phyloP scores from a whole-genome alignment of 2,113 vertebrate genomes.

The Takifugu bimaculatus region DNA sequence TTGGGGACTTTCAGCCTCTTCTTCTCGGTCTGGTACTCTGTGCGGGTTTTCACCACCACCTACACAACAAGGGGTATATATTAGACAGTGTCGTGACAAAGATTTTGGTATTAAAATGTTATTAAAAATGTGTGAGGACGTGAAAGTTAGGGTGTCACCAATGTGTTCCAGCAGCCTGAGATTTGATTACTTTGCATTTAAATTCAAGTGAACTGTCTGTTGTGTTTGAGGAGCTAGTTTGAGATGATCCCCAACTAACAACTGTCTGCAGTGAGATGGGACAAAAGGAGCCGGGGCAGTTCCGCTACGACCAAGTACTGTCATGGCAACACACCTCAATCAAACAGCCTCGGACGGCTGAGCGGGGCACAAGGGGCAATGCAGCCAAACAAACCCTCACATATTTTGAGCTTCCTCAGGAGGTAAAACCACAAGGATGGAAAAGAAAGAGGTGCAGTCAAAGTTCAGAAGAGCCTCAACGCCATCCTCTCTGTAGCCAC shows the following conservation, averaged over 20 bases:
- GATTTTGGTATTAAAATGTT: no score
- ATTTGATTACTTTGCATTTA: no score
- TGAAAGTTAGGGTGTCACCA: no score
- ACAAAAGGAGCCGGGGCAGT: slow-evolving; percentile 3
- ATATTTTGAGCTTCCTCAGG: neutral
- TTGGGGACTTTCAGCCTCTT: slow-evolving; percentile 97
- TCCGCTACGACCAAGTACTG: slow-evolving; percentile 32
- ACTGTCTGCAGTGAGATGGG: slow-evolving; percentile 1
- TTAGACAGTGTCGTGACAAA: neutral
- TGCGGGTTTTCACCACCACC: slow-evolving; percentile 98
- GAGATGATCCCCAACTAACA: no score
- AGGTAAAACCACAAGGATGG: neutral
- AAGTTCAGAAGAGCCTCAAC: neutral
- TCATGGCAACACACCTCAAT: slow-evolving; percentile 39
- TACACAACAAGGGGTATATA: slow-evolving; percentile 53
- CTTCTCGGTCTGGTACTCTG: slow-evolving; percentile 95
- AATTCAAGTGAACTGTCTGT: no score
- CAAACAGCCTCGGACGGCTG: slow-evolving; percentile 27
- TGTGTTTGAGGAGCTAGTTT: no score
- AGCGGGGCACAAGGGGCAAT: slow-evolving; percentile 1
- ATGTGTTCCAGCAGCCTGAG: no score
- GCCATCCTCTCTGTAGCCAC: no score
- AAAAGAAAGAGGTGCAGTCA: neutral
- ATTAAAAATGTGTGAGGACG: neutral
- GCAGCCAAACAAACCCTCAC: neutral